phyloP scores from a whole-genome alignment of 2,113 vertebrate species.

The Psilopogon haemacephalus region DNA sequence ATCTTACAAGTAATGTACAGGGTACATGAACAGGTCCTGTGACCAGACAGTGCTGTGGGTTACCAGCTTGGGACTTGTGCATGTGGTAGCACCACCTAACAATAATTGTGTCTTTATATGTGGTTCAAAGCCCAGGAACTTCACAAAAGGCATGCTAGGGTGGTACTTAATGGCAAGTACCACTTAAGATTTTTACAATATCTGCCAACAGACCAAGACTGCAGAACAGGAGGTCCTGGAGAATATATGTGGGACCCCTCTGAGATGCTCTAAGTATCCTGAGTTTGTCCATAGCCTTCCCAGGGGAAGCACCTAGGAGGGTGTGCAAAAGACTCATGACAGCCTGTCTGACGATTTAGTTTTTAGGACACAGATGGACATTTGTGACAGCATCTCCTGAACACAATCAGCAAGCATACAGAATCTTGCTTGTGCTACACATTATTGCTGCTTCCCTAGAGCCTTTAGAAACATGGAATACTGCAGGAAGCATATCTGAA shows the following conservation, averaged over 20 bases:
- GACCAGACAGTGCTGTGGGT: neutral
- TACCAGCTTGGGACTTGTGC: neutral
- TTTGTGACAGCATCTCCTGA: neutral
- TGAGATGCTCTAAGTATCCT: neutral
- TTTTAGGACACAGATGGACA: neutral
- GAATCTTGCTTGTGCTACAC: neutral
- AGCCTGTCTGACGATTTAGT: neutral
- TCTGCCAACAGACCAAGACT: neutral
- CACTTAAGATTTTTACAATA: neutral
- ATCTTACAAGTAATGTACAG: neutral
- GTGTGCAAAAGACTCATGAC: neutral
- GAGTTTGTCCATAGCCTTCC: neutral
- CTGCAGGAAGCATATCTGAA: neutral
- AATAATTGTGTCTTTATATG: neutral
- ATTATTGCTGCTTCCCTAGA: neutral
- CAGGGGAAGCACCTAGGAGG: neutral
- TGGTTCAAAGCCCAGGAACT: neutral
- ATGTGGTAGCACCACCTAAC: neutral
- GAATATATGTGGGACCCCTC: neutral
- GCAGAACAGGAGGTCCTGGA: neutral
- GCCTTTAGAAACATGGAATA: neutral
- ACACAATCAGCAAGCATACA: neutral
- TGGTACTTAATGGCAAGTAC: neutral
- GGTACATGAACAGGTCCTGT: neutral
- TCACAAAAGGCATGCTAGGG: neutral